These are phyloP conservation scores for Euzetes globulus DNA, from an alignment of 2,888 invertebrate genomes.

Conservation along the genomic window DNA sequence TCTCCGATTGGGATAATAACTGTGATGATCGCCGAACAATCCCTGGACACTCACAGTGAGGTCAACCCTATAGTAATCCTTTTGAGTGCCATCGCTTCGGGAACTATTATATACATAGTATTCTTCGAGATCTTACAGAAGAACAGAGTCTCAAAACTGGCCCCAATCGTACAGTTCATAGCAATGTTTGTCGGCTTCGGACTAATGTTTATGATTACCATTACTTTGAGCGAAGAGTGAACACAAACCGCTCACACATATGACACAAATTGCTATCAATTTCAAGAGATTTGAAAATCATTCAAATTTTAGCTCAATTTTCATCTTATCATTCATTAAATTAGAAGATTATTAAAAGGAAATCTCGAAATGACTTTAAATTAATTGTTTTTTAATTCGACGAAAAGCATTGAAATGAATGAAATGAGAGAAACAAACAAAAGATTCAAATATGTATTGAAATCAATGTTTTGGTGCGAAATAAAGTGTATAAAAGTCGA, in stretches of 20 bases:
- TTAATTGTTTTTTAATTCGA: too few relatives aligned
- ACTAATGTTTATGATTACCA: constrained; percentile 23
- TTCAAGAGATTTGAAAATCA: too few relatives aligned
- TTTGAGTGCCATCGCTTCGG: constrained; percentile 33
- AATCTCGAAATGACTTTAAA: too few relatives aligned
- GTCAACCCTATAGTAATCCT: constrained; percentile 31
- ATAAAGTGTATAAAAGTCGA: too few relatives aligned
- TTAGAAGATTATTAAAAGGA: too few relatives aligned
- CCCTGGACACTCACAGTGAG: neutral
- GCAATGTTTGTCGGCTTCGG: constrained; percentile 28
- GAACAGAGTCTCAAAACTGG: neutral
- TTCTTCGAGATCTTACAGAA: constrained; percentile 36
- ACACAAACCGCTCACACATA: too few relatives aligned
- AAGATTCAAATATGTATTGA: neutral
- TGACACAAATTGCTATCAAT: too few relatives aligned
- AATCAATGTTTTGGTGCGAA: neutral
- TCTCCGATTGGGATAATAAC: constrained; percentile 24
- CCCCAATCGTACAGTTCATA: constrained; percentile 20
- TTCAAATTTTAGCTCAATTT: too few relatives aligned
- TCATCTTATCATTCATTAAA: too few relatives aligned
- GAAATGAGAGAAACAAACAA: too few relatives aligned
- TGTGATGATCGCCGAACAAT: neutral
- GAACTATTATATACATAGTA: constrained; percentile 37
- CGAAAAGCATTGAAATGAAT: too few relatives aligned
- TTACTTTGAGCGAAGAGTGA: neutral